A percentile compares a stretch with the other conserved stretches of the same genome.
Conservation (phyloP, 37 sponge, comb jelly and placozoan species). For the Ephydatia muelleri region DNA sequence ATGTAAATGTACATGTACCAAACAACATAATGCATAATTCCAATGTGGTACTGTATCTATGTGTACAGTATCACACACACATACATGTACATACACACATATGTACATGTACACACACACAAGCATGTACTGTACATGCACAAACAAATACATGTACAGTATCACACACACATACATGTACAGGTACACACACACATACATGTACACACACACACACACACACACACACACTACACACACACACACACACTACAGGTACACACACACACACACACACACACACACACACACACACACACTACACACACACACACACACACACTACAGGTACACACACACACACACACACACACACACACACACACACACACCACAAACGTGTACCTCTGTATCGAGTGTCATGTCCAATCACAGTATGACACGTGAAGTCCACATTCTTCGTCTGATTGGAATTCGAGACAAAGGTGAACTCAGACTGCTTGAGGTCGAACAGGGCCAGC, state of each 20-base stretch:
- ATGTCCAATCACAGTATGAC: conserved; percentile 76
- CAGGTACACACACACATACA: too few relatives aligned
- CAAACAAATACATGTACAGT: background rate
- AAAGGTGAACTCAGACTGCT: conserved; percentile 72
- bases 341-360: background rate
- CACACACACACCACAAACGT: background rate
- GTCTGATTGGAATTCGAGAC: conserved; percentile 70
- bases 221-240: background rate
- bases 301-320: conserved; percentile 32
- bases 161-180: background rate
- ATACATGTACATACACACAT: too few relatives aligned
- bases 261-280: conserved; percentile 1
- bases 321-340: too few relatives aligned
- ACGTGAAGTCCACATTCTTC: conserved; percentile 76
- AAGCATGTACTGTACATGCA: background rate
- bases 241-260: background rate
- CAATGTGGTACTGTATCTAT: too few relatives aligned
- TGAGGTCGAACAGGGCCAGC: conserved; percentile 77
- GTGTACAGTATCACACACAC: too few relatives aligned
- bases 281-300: too few relatives aligned
- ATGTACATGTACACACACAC: too few relatives aligned
- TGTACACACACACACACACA: too few relatives aligned
- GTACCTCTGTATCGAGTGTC: conserved; percentile 83
- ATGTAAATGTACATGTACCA: too few relatives aligned
- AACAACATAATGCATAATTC: too few relatives aligned